Conservation (phyloP, 1,140 invertebrate genomes). For the Temnothorax longispinosus region DNA sequence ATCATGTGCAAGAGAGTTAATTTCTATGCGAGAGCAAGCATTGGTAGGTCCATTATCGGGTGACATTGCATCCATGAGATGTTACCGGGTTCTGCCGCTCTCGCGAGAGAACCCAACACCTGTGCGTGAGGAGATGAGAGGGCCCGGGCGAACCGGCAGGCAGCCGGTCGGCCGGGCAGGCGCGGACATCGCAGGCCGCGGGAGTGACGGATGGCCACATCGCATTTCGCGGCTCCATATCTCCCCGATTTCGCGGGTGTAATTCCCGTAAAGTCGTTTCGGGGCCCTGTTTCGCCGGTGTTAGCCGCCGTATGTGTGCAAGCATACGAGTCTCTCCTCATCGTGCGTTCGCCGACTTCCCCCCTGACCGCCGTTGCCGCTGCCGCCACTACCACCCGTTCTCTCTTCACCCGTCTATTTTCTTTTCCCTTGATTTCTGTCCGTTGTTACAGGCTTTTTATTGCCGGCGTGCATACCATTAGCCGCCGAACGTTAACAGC, state of each 20-base stretch:
- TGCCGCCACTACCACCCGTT: neutral
- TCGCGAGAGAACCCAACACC: slow-evolving; percentile 54
- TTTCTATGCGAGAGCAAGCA: slow-evolving; percentile 5
- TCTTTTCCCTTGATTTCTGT: slow-evolving; percentile 81
- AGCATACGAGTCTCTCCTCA: slow-evolving; percentile 44
- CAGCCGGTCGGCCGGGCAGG: slow-evolving; percentile 37
- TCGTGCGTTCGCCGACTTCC: slow-evolving; percentile 23
- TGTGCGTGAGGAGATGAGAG: slow-evolving; percentile 42
- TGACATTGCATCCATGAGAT: slow-evolving; percentile 37
- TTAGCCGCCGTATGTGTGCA: slow-evolving; percentile 59
- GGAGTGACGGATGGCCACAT: slow-evolving; percentile 85
- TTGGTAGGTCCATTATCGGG: slow-evolving; percentile 18
- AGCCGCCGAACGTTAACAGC: slow-evolving; percentile 81
- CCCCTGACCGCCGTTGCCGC: neutral
- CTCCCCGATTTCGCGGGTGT: slow-evolving; percentile 85
- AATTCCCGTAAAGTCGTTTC: slow-evolving; percentile 86
- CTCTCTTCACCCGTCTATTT: slow-evolving; percentile 68
- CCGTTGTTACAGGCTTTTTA: slow-evolving; percentile 69
- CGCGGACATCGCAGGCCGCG: slow-evolving; percentile 76
- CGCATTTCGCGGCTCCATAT: slow-evolving; percentile 85
- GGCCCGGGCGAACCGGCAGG: neutral
- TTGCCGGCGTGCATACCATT: slow-evolving; percentile 82
- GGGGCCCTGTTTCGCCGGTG: slow-evolving; percentile 70
- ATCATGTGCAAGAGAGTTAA: neutral
- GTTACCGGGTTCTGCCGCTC: neutral